phyloP scores from a whole-genome alignment of 1,140 invertebrate genomes.

The Plodia interpunctella region DNA sequence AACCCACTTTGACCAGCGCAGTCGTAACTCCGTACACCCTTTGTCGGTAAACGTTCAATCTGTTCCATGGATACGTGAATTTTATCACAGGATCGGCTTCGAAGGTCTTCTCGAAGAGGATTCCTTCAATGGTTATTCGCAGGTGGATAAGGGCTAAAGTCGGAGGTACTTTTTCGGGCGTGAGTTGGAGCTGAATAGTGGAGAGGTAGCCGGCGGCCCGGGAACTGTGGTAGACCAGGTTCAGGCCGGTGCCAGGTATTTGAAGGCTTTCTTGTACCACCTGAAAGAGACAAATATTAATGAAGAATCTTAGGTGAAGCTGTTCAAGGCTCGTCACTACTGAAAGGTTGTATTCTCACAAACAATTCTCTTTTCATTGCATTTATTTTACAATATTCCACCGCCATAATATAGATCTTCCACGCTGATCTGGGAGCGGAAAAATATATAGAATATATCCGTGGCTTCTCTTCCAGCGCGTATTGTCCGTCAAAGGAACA shows the following conservation, averaged over 20 bases:
- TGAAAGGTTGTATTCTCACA: too few species aligned
- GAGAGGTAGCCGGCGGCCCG: constrained; percentile 94
- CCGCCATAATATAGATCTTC: too few species aligned
- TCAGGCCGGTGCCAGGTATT: constrained; percentile 94
- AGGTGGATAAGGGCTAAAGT: constrained; percentile 92
- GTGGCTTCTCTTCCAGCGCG: too few species aligned
- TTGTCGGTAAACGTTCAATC: constrained; percentile 97
- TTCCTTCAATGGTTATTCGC: constrained; percentile 95
- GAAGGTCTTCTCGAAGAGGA: constrained; percentile 93
- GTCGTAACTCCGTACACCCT: constrained; percentile 94
- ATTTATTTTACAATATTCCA: too few species aligned
- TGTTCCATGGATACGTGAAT: constrained; percentile 97
- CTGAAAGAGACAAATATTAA: constrained; percentile 61
- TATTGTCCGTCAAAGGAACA: too few species aligned
- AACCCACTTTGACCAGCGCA: constrained; percentile 95
- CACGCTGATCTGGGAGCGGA: too few species aligned
- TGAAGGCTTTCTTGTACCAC: constrained; percentile 95
- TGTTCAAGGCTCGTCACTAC: too few species aligned
- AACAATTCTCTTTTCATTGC: too few species aligned
- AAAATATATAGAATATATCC: too few species aligned
- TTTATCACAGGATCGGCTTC: constrained; percentile 97
- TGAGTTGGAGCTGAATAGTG: constrained; percentile 95
- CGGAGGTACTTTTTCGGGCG: constrained; percentile 88
- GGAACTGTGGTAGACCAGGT: constrained; percentile 97
- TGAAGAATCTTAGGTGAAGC: too few species aligned